A percentile compares a stretch with the other conserved stretches of the same genome.
These are phyloP conservation scores for Phalloptychus januarius DNA, from an alignment of 2,797 vertebrate species.

Conservation along the genomic window DNA sequence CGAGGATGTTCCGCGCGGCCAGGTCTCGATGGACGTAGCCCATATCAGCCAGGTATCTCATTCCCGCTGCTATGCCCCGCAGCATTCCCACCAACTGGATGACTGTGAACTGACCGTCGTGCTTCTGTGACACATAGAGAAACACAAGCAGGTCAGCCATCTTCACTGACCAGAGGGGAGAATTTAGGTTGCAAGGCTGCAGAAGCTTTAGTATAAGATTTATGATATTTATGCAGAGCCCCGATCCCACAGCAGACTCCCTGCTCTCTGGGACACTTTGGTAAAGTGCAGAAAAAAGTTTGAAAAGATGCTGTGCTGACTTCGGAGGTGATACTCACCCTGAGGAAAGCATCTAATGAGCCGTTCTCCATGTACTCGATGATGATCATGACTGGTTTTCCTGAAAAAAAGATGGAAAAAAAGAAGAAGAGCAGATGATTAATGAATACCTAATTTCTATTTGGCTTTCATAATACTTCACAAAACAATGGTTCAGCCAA, in stretches of 20 bases:
- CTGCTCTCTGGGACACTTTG: constrained; percentile 43
- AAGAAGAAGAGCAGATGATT: constrained; percentile 37
- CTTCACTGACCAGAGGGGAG: constrained; percentile 55
- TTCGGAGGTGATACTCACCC: constrained; percentile 84
- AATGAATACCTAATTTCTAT: constrained; percentile 51
- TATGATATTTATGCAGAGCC: constrained; percentile 55
- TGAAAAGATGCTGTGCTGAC: constrained; percentile 43
- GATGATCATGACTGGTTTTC: constrained; percentile 99
- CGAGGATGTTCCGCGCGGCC: constrained; percentile 96
- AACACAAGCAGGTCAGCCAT: constrained; percentile 53
- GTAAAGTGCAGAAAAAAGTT: constrained; percentile 40
- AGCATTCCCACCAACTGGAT: constrained; percentile 99
- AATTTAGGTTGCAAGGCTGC: constrained; percentile 65
- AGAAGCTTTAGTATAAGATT: constrained; percentile 57
- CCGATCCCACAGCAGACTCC: constrained; percentile 50
- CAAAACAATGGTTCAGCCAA: constrained; percentile 29
- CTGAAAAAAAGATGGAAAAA: constrained; percentile 69
- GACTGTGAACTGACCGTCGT: constrained; percentile 97
- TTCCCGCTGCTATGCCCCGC: constrained; percentile 95
- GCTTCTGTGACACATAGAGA: constrained; percentile 83
- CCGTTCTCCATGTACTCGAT: constrained; percentile 99
- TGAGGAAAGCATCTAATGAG: constrained; percentile 96
- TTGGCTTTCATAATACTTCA: constrained; percentile 42
- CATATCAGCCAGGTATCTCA: constrained; percentile 98
- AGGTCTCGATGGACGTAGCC: constrained; percentile 98